Percentiles rank a stretch among this genome's conserved stretches.
Evolutionary conservation across 2,888 invertebrate genomes (phyloP).

Genomic region (Lepetodrilus schrolli): DNA sequence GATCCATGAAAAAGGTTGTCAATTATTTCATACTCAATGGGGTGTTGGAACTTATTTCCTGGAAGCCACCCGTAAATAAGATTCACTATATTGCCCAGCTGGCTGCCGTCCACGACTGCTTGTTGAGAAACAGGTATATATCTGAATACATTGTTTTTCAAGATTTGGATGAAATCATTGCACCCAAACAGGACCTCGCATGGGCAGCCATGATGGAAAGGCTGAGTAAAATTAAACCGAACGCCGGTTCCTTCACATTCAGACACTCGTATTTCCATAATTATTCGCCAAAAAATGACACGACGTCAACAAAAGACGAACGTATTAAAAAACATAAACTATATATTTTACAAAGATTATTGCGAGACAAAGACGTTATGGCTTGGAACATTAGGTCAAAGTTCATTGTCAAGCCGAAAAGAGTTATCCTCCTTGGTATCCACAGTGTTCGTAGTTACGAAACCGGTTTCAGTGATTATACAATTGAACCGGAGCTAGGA

Average conservation of each 20-base stretch:
- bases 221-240: neutral
- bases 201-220: neutral
- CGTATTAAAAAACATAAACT: neutral
- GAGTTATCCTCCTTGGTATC: neutral
- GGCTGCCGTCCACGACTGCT: conserved; percentile 9
- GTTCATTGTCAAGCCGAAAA: neutral
- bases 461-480: neutral
- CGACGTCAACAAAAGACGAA: neutral
- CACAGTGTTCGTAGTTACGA: neutral
- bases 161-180: conserved; percentile 13
- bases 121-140: neutral
- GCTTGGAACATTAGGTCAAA: neutral
- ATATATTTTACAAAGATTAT: neutral
- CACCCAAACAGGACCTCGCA: neutral
- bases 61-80: neutral
- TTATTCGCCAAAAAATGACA: neutral
- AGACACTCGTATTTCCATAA: neutral
- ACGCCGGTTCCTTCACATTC: neutral
- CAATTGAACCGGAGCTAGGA: neutral
- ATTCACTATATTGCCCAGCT: conserved; percentile 8
- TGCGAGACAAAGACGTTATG: neutral
- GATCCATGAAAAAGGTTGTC: neutral
- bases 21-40: neutral
- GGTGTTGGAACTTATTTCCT: neutral
- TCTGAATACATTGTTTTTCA: neutral